Evolutionary conservation across 2,888 invertebrate species (phyloP).

Genomic region (Calliopum simillimum): DNA sequence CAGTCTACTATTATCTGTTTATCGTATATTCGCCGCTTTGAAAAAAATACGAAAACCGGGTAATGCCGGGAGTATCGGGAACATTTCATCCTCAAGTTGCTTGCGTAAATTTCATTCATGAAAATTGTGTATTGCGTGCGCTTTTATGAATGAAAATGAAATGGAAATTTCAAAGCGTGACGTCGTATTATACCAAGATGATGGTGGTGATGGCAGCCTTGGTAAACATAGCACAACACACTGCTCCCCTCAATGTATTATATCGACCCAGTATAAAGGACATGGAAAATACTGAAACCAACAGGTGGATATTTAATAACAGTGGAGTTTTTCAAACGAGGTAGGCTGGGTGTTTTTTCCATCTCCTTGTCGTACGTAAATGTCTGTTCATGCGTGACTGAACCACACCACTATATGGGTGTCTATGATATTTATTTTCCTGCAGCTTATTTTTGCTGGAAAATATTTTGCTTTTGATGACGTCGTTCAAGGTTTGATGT

Average conservation of each 20-base stretch:
- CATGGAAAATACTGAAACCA: background rate
- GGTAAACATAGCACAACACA: background rate
- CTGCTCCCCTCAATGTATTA: too few relatives aligned
- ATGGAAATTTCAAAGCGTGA: background rate
- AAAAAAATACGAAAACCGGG: conserved; percentile 41
- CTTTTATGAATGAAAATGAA: conserved; percentile 56
- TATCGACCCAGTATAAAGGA: background rate
- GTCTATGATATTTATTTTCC: too few relatives aligned
- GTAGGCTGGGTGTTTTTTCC: too few relatives aligned
- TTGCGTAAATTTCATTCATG: conserved; percentile 54
- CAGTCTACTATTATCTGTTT: conserved; percentile 36
- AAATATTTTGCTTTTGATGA: too few relatives aligned
- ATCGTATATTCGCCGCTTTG: conserved; percentile 25
- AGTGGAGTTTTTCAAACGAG: too few relatives aligned
- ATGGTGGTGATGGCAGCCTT: background rate
- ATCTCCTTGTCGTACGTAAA: too few relatives aligned
- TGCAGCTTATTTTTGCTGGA: too few relatives aligned
- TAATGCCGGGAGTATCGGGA: conserved; percentile 45
- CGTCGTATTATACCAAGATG: background rate
- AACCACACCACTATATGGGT: too few relatives aligned
- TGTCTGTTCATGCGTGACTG: too few relatives aligned
- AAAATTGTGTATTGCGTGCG: conserved; percentile 35
- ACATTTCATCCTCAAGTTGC: conserved; percentile 22
- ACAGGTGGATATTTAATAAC: background rate
- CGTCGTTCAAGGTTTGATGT: too few relatives aligned